A percentile compares a stretch with the other conserved stretches of the same genome.
Conservation (phyloP, 2,797 vertebrate species). For the Phrynocephalus vlangalii region DNA sequence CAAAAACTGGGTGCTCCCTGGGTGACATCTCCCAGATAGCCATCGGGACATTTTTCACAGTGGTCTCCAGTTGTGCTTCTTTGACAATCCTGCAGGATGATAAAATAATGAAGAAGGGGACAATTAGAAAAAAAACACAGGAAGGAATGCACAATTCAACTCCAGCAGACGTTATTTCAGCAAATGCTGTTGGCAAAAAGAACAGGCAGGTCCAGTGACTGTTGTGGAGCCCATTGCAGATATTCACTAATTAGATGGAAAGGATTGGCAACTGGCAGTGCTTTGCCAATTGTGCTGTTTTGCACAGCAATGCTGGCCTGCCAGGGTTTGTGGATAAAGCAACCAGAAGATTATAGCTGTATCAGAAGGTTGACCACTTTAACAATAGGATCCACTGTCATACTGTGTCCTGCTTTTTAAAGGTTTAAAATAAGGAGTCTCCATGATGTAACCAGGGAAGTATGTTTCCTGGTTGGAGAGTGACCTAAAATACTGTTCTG, state of each 20-base stretch:
- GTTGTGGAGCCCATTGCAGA: neutral
- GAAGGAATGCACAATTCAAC: neutral
- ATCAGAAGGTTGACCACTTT: neutral
- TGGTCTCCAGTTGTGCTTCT: constrained; percentile 89
- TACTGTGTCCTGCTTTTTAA: too few relatives aligned
- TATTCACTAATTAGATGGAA: constrained; percentile 10
- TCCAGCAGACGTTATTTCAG: neutral
- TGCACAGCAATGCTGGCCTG: neutral
- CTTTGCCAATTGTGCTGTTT: constrained; percentile 18
- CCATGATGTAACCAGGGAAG: too few relatives aligned
- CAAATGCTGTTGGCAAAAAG: constrained; percentile 17
- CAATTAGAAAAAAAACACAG: neutral
- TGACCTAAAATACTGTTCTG: too few relatives aligned
- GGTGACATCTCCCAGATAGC: constrained; percentile 79
- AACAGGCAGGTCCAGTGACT: neutral
- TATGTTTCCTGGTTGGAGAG: too few relatives aligned
- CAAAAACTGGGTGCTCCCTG: constrained; percentile 78
- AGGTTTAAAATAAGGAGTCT: too few relatives aligned
- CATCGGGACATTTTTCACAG: constrained; percentile 89
- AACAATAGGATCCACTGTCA: too few relatives aligned
- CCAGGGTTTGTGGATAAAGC: constrained; percentile 24
- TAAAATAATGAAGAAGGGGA: constrained; percentile 8
- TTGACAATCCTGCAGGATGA: constrained; percentile 85
- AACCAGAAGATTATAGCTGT: neutral
- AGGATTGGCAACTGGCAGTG: neutral